Percentiles rank a stretch among this genome's conserved stretches.
phyloP scores from a whole-genome alignment of 2,888 invertebrate species.

The Dyspetes luteomarginatus region DNA sequence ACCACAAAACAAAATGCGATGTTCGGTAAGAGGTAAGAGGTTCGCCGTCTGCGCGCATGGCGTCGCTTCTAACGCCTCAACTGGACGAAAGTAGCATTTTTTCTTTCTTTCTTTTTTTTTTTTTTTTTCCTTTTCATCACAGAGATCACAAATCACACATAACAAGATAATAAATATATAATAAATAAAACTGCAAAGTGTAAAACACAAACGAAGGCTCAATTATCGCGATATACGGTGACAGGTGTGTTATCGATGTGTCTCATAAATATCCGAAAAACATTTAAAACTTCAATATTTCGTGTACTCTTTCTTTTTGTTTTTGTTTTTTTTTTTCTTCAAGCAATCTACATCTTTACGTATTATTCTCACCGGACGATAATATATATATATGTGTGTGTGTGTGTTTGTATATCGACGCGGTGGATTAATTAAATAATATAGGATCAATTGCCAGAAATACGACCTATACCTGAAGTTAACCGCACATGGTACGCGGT shows the following conservation, averaged over 20 bases:
- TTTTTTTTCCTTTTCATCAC: not conserved
- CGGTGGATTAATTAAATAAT: not conserved
- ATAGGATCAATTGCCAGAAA: no score
- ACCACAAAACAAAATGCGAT: conserved; percentile 40
- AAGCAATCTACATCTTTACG: not conserved
- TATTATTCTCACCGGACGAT: not conserved
- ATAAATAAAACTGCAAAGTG: no score
- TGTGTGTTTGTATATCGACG: not conserved
- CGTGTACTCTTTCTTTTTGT: no score
- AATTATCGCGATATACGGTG: no score
- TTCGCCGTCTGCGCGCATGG: conserved; percentile 7
- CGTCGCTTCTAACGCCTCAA: conserved; percentile 20
- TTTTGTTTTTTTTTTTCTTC: not conserved
- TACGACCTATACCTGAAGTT: no score
- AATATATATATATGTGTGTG: not conserved
- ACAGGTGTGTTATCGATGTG: no score
- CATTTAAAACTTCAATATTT: not conserved
- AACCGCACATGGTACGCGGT: no score
- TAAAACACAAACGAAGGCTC: no score
- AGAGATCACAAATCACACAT: not conserved
- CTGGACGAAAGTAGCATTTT: not conserved
- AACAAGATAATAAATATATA: no score
- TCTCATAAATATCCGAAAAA: no score
- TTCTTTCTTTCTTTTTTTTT: not conserved
- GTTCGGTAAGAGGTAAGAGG: not conserved